Conservation (phyloP, 2,113 vertebrate genomes). For the Bucco capensis region DNA sequence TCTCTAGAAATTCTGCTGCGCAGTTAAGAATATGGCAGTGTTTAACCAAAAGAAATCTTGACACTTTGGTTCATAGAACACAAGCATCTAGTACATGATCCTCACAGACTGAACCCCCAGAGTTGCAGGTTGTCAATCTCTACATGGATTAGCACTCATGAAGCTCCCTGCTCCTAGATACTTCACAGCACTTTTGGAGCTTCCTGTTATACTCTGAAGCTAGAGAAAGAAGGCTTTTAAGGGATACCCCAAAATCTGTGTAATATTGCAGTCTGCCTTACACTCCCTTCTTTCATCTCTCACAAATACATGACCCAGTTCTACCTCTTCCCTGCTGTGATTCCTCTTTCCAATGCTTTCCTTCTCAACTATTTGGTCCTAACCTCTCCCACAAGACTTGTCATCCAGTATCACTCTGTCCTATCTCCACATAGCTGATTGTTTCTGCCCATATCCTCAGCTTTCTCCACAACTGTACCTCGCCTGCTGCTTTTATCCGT, state of each 20-base stretch:
- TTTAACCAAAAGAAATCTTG: not conserved
- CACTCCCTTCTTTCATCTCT: not conserved
- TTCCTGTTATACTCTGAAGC: not conserved
- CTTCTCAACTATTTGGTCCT: not conserved
- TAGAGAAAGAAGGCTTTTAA: not conserved
- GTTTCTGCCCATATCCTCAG: not conserved
- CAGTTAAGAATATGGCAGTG: not conserved
- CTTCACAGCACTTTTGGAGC: not conserved
- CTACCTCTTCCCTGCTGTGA: not conserved
- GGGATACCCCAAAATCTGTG: not conserved
- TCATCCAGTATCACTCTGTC: not conserved
- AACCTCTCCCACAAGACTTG: not conserved
- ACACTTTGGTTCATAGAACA: not conserved
- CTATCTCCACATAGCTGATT: not conserved
- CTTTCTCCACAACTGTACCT: not conserved
- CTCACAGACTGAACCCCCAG: not conserved
- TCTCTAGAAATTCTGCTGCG: not conserved
- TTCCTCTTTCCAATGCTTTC: not conserved
- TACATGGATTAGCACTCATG: not conserved
- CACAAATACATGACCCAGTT: not conserved
- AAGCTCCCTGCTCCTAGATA: not conserved
- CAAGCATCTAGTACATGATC: not conserved
- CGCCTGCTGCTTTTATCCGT: fast-evolving
- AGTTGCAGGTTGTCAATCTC: not conserved
- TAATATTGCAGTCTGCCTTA: not conserved